Base-by-base conservation (phyloP, 1,140 invertebrate genomes). In the Drosophila oshimai region DNA sequence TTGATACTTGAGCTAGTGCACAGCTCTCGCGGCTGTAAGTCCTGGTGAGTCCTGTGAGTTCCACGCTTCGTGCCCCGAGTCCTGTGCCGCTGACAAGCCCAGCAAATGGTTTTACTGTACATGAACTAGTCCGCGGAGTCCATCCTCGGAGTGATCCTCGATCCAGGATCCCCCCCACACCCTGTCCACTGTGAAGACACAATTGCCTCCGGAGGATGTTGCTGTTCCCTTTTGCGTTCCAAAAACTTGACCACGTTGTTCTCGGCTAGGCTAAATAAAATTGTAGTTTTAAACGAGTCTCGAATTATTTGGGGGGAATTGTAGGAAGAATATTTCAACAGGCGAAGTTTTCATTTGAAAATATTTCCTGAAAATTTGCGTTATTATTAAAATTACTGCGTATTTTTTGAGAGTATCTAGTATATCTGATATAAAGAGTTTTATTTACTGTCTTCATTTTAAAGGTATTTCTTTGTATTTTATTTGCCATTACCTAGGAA, bases 211-310 rank as follows among this genome's bases (percentile, higher is more conserved):
- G 13, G 9, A 53, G 28, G 28, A 53, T 61, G 12, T 47, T 18
- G 39, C 13, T 36, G 28, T 33, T 42, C 18, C 39, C 50, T 29
- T 46, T 20, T 10, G 44, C 44, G 26, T 50, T 55, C 22, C 17
- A n/a, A 22, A 22, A 46, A n/a, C n/a, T n/a, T n/a, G n/a, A n/a
- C n/a, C n/a, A n/a, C n/a, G n/a, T n/a, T n/a, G n/a, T n/a, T 75
- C 53, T n/a, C n/a, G n/a, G n/a, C n/a, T n/a, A n/a, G 67, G 70
- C 54, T 68, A 72, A 77, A 77, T 65, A 71, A 77, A 72, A 72
- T 72, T 67, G 33, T 71, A 60, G 74, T 77, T 77, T 62, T 36
- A 37, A 24, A 17, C 12, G 3, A 10, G 18, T 15, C 13, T 17
- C 6, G 22, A 1, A 9, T 36, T 36, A 17, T 17, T 17, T 6